Percentiles rank a stretch among this genome's conserved stretches.
Evolutionary conservation across 2,888 invertebrate species (phyloP).

Genomic region (Heteropelma amictum): DNA sequence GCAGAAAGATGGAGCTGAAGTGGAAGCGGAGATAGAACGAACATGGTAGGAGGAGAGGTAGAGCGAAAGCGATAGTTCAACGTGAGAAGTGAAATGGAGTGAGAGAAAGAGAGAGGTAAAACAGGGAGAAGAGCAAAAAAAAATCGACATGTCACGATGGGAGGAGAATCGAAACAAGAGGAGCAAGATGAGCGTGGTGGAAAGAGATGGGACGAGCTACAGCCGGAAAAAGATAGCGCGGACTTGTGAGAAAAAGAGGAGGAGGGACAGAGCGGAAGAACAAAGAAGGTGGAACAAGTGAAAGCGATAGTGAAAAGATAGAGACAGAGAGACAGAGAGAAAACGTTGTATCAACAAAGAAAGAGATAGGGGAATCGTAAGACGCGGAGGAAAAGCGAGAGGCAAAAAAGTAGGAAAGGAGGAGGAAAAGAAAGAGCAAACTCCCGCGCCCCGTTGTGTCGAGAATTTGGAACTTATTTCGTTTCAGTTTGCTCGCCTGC

Average conservation of each 20-base stretch:
- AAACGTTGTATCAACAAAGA: too few species aligned
- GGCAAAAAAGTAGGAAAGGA: background rate
- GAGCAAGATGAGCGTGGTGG: slow-evolving; percentile 2
- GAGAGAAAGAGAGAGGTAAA: background rate
- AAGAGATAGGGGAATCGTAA: too few species aligned
- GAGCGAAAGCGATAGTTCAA: background rate
- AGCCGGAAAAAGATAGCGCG: too few species aligned
- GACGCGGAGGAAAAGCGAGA: slow-evolving; percentile 23
- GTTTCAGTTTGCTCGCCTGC: slow-evolving; percentile 57
- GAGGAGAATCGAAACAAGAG: background rate
- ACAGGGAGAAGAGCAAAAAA: background rate
- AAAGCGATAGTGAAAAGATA: too few species aligned
- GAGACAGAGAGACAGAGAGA: too few species aligned
- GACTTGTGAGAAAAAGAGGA: too few species aligned
- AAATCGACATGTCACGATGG: background rate
- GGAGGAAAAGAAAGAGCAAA: slow-evolving; percentile 5
- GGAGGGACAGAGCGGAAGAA: too few species aligned
- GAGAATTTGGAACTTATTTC: slow-evolving; percentile 69
- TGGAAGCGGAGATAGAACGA: background rate
- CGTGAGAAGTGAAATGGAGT: slow-evolving; percentile 29
- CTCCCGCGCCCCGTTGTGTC: slow-evolving; percentile 37
- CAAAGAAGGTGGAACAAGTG: too few species aligned
- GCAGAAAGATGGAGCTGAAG: background rate
- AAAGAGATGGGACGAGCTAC: too few species aligned
- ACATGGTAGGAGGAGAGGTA: slow-evolving; percentile 15